These are phyloP conservation scores for Nematopogon swammerdamellus DNA, from an alignment of 2,888 invertebrate species.

Conservation along the genomic window DNA sequence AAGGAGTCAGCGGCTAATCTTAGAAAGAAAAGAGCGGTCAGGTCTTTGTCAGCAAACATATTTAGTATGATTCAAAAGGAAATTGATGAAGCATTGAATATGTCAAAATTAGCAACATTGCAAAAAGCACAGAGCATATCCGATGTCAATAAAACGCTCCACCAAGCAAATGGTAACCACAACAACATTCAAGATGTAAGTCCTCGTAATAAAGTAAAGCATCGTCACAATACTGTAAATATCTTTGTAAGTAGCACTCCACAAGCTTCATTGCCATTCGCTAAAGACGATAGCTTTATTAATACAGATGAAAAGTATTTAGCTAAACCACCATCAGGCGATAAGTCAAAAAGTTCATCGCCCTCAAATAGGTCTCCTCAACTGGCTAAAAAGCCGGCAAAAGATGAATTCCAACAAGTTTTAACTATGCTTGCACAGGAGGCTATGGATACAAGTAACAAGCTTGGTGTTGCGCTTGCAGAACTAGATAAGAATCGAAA, in stretches of 20 bases:
- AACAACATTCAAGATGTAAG: constrained; percentile 39
- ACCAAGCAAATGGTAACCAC: constrained; percentile 43
- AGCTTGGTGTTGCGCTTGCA: constrained; percentile 63
- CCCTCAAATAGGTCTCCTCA: constrained; percentile 56
- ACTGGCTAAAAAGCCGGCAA: constrained; percentile 41
- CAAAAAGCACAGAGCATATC: constrained; percentile 63
- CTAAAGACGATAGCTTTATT: constrained; percentile 53
- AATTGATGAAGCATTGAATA: constrained; percentile 54
- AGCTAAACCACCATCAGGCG: constrained; percentile 48
- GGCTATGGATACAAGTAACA: constrained; percentile 71
- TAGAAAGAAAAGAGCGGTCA: constrained; percentile 75
- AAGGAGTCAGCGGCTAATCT: constrained; percentile 42
- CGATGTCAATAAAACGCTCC: constrained; percentile 51
- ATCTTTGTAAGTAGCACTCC: constrained; percentile 47
- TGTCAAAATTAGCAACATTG: constrained; percentile 45
- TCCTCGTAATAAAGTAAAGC: constrained; percentile 52
- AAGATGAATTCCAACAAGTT: constrained; percentile 65
- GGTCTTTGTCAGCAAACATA: constrained; percentile 82
- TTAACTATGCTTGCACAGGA: constrained; percentile 71
- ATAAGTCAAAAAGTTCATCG: constrained; percentile 52
- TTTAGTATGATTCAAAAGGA: constrained; percentile 71
- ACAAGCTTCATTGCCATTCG: constrained; percentile 38
- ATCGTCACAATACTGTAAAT: constrained; percentile 49
- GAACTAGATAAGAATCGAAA: constrained; percentile 49
- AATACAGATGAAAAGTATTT: constrained; percentile 45